Base-by-base conservation (phyloP, 2,113 vertebrate genomes). In the Calidris pugnax region DNA sequence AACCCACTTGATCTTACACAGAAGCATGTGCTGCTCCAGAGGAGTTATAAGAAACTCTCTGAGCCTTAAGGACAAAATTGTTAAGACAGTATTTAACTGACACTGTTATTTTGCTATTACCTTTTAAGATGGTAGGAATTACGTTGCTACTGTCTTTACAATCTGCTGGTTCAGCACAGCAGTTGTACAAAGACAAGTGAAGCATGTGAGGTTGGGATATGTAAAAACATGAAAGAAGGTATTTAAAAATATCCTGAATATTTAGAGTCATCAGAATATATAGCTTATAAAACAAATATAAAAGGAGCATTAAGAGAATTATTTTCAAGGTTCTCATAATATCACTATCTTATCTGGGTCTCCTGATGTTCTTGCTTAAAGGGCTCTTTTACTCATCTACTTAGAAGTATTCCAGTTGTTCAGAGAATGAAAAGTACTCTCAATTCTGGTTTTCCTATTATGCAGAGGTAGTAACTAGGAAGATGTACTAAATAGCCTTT, bases 401-500 rank as follows among this genome's bases (percentile, higher is more conserved):
- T 92, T 88, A 84, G 28, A 85, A 92, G 30, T 67, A 74, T 60
- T 75, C 16, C 15, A 73, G 80, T 81, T 63, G 27, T 78, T 91
- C 66, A 89, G 51, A 81, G 41, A 96, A 95, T 57, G 48, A 79
- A 69, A 89, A 89, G 64, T 41, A 60, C 48, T 93, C 80, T 95
- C 64, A 82, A 27, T 94, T 90, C 47, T 43, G 62, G 50, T 69
- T 62, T 21, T 91, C 7, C 69, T 89, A 62, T 85, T 93, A 66
- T 91, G 66, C 76, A 85, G 62, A 72, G 32, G 47, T 90, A 88
- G 79, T 85, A 90, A 87, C 66, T 81, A 73, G 85, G 55, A 90
- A n/a, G 43, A 50, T 48, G 48, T 73, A 79, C 89, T 85, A 93
- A 96, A 93, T 87, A 95, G 80, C 24, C 62, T 95, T 88, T 91